A percentile compares a stretch with the other conserved stretches of the same genome.
These are phyloP conservation scores for Gonatopus flavifemur DNA, from an alignment of 1,140 invertebrate genomes.

Conservation along the genomic window DNA sequence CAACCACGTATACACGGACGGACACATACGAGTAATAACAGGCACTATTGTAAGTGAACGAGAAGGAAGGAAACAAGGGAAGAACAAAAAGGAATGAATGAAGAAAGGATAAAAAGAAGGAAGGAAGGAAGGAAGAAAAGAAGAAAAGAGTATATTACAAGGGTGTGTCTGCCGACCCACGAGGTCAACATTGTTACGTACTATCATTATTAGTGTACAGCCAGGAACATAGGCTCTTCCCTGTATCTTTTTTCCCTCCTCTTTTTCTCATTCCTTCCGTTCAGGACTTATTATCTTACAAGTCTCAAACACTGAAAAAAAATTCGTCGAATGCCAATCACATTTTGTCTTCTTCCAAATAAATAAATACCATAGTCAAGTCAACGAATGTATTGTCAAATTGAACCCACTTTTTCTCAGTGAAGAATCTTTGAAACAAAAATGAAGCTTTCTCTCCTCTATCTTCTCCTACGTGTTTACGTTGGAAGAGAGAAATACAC, in stretches of 20 bases:
- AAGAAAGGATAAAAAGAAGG: not conserved
- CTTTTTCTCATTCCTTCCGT: no score
- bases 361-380: no score
- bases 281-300: no score
- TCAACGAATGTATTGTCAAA: no score
- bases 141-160: conserved; percentile 26
- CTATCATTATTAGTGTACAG: conserved; percentile 35
- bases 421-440: no score
- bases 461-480: not conserved
- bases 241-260: not conserved
- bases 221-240: conserved; percentile 5
- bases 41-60: not conserved
- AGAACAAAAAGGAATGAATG: not conserved
- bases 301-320: no score
- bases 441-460: not conserved
- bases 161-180: conserved; percentile 26
- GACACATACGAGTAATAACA: no score
- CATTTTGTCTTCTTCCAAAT: no score
- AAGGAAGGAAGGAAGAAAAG: not conserved
- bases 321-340: no score
- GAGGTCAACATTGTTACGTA: conserved; percentile 46
- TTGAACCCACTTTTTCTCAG: no score
- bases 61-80: not conserved
- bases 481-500: no score
- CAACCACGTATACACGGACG: no score